A percentile compares a stretch with the other conserved stretches of the same genome.
Conservation (phyloP, 2,797 vertebrate genomes). For the Alfaro cultratus region DNA sequence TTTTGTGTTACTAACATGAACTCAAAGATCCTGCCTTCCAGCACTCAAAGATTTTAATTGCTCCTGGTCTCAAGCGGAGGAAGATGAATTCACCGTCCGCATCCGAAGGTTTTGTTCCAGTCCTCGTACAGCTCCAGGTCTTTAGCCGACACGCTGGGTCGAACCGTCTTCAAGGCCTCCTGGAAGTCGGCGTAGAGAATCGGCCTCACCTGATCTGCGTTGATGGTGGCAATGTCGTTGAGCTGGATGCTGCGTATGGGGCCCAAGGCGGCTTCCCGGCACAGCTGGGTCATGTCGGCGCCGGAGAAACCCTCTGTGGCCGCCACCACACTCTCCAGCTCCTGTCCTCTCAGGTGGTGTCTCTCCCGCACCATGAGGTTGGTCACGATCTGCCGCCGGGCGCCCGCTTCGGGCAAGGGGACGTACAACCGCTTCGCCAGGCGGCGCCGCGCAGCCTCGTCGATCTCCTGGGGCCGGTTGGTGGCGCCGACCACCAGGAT, state of each 20-base stretch:
- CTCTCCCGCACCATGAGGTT: slow-evolving; percentile 89
- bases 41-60: not conserved
- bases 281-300: slow-evolving; percentile 96
- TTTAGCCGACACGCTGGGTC: slow-evolving; percentile 89
- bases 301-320: slow-evolving; percentile 90
- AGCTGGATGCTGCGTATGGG: slow-evolving; percentile 92
- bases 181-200: slow-evolving; percentile 90
- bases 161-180: slow-evolving; percentile 88
- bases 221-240: slow-evolving; percentile 89
- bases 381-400: slow-evolving; percentile 88
- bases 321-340: slow-evolving; percentile 83
- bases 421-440: slow-evolving; percentile 94
- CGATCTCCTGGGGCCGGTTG: slow-evolving; percentile 96
- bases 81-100: slow-evolving; percentile 82
- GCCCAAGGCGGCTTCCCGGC: slow-evolving; percentile 93
- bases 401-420: slow-evolving; percentile 88
- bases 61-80: not conserved
- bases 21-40: not conserved
- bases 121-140: slow-evolving; percentile 93
- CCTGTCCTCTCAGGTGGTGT: slow-evolving; percentile 81
- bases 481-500: slow-evolving; percentile 97
- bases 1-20: not conserved
- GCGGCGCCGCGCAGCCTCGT: slow-evolving; percentile 93
- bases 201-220: slow-evolving; percentile 89
- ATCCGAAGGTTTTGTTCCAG: slow-evolving; percentile 95